Evolutionary conservation across 1,140 invertebrate species (phyloP).

Genomic region (Sitobion miscanthi): DNA sequence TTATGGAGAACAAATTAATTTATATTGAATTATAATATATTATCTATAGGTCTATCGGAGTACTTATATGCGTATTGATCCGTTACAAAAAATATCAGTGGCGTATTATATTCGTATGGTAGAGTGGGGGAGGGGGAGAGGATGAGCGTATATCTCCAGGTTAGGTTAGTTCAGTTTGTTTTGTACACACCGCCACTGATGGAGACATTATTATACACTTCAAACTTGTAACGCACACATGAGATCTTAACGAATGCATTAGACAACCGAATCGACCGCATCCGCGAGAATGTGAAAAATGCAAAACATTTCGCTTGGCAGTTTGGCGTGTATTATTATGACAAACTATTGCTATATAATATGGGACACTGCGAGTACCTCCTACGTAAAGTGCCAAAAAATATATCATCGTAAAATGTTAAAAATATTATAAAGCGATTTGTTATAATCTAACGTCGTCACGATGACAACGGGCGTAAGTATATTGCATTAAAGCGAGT

Average conservation of each 20-base stretch:
- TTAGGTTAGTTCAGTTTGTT: background rate
- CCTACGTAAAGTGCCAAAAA: background rate
- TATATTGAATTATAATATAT: background rate
- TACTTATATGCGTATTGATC: no score
- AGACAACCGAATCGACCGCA: background rate
- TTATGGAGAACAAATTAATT: background rate
- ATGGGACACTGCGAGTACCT: background rate
- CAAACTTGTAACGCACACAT: no score
- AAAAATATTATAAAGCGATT: slow-evolving; percentile 33
- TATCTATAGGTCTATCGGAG: no score
- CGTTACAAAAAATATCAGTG: no score
- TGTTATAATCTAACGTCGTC: slow-evolving; percentile 31
- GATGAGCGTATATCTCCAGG: no score
- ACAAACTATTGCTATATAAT: background rate
- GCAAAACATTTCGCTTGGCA: background rate
- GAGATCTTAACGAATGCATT: no score
- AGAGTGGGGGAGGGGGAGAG: no score
- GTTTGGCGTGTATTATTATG: background rate
- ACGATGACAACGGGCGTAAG: background rate
- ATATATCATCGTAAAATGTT: background rate
- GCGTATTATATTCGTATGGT: no score
- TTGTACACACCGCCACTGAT: no score
- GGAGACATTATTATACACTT: no score
- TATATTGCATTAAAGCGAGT: background rate
- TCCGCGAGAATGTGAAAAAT: background rate